These are phyloP conservation scores for Trinorchestia longiramus DNA, from an alignment of 1,140 invertebrate genomes.

Conservation along the genomic window DNA sequence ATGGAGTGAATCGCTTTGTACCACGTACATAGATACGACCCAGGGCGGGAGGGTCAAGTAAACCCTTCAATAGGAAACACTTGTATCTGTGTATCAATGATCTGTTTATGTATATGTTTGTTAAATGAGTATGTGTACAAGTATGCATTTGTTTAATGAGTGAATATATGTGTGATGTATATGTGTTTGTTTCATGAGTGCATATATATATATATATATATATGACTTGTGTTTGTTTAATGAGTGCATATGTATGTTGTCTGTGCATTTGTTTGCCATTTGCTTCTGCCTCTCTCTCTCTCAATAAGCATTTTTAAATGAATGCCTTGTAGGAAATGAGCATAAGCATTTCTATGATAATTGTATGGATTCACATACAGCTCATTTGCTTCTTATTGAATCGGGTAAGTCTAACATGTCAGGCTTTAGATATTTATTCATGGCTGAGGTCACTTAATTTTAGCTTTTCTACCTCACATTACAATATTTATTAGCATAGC, in stretches of 20 bases:
- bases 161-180: no score
- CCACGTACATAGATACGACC: no score
- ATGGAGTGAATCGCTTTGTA: no score
- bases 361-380: neutral
- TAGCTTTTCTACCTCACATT: neutral
- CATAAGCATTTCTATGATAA: neutral
- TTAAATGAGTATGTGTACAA: no score
- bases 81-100: no score
- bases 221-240: neutral
- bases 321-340: neutral
- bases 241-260: neutral
- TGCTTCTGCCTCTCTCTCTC: neutral
- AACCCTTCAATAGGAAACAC: no score
- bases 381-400: neutral
- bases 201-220: no score
- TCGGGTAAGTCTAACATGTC: neutral
- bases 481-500: neutral
- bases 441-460: neutral
- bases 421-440: neutral
- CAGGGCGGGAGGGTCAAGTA: no score
- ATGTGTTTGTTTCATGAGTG: no score
- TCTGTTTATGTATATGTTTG: no score
- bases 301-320: neutral
- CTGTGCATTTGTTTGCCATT: no score
- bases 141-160: no score